phyloP scores from a whole-genome alignment of 2,113 vertebrate species.

The Pachycephala philippinensis region DNA sequence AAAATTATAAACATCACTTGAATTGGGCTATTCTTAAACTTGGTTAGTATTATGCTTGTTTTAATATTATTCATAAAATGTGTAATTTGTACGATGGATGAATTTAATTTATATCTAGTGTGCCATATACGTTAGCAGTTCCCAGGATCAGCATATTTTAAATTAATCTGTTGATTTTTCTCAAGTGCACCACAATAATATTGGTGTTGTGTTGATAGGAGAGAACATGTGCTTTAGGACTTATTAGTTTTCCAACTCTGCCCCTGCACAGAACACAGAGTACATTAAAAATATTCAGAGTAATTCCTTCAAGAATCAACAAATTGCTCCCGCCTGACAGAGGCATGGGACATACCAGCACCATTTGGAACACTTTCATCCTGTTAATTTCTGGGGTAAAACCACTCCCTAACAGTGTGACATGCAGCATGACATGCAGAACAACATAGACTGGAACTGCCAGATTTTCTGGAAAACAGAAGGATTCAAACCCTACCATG shows the following conservation, averaged over 20 bases:
- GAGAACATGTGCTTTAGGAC: neutral
- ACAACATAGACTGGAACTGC: neutral
- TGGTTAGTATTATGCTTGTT: neutral
- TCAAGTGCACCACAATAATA: neutral
- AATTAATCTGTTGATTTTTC: neutral
- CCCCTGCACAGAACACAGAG: neutral
- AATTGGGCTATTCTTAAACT: conserved; percentile 1
- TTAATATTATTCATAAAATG: neutral
- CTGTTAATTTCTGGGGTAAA: neutral
- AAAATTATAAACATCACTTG: neutral
- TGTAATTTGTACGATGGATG: neutral
- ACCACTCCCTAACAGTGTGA: neutral
- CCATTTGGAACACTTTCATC: neutral
- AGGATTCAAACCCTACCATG: neutral
- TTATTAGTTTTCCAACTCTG: neutral
- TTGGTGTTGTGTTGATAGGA: neutral
- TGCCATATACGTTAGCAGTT: neutral
- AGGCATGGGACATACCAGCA: neutral
- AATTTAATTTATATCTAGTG: neutral
- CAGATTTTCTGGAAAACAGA: neutral
- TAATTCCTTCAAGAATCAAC: neutral
- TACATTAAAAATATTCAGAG: neutral
- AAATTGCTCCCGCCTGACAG: neutral
- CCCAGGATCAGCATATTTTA: neutral
- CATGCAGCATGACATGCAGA: neutral